Percentiles rank a stretch among this genome's conserved stretches.
Evolutionary conservation across 2,797 vertebrate species (phyloP).

Genomic region (Siniperca obscura): DNA sequence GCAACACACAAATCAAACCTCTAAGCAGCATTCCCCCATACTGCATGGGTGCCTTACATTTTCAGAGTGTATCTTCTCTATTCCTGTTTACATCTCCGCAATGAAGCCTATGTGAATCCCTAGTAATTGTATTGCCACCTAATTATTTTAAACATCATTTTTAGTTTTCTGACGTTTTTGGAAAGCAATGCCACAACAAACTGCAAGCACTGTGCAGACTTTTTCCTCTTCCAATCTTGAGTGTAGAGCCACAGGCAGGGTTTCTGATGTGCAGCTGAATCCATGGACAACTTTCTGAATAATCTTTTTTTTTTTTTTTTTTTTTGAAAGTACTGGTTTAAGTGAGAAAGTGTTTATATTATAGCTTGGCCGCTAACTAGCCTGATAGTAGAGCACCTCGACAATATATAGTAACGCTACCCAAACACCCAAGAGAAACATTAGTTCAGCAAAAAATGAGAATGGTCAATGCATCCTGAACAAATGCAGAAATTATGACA

Average conservation of each 20-base stretch:
- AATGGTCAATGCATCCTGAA: slow-evolving; percentile 9
- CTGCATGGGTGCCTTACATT: slow-evolving; percentile 31
- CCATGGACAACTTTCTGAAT: slow-evolving; percentile 29
- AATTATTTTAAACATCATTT: background rate
- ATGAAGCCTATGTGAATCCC: background rate
- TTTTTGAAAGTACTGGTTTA: background rate
- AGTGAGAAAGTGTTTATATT: background rate
- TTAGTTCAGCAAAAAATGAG: slow-evolving; percentile 31
- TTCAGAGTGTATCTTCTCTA: background rate
- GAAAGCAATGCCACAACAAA: slow-evolving; percentile 17
- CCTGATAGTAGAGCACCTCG: slow-evolving; percentile 10
- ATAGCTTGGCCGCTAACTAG: slow-evolving; percentile 38
- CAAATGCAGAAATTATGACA: slow-evolving; percentile 15
- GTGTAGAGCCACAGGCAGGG: background rate
- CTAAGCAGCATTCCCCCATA: slow-evolving; percentile 29
- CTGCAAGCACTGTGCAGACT: background rate
- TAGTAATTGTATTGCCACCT: background rate
- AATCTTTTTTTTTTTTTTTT: no score
- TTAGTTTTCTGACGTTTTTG: background rate
- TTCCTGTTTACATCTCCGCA: background rate
- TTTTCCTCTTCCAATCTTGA: background rate
- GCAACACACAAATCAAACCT: slow-evolving; percentile 46
- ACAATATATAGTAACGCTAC: slow-evolving; percentile 24
- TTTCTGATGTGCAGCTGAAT: background rate
- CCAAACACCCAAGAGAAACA: slow-evolving; percentile 43